Conservation (phyloP, 30 jellyfish, hydroid and myxozoan species). For the Mastigias papua region DNA sequence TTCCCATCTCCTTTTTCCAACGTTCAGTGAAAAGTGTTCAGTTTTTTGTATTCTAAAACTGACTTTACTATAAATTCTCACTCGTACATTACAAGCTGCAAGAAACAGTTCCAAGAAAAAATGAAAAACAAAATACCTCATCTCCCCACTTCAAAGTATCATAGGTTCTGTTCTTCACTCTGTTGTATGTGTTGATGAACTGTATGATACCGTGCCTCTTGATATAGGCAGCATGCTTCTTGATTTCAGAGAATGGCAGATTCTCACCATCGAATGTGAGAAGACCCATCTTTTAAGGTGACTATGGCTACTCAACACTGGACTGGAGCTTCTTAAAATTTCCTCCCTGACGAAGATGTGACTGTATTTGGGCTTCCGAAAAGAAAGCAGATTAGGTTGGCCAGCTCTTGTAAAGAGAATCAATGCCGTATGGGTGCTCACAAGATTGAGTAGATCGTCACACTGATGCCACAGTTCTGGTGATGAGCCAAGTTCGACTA, state of each 20-base stretch:
- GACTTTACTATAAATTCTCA: too few species aligned
- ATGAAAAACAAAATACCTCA: conserved; percentile 74
- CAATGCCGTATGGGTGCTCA: not conserved
- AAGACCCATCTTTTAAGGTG: conserved; percentile 48
- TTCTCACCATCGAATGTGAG: conserved; percentile 76
- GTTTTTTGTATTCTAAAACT: not conserved
- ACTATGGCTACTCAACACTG: not conserved
- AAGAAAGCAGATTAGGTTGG: conserved; percentile 25
- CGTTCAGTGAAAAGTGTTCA: too few species aligned
- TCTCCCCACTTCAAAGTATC: conserved; percentile 99
- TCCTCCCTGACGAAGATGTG: conserved; percentile 22
- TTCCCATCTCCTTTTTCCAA: too few species aligned
- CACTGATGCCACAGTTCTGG: not conserved
- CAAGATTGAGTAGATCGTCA: not conserved
- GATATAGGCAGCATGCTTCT: conserved; percentile 85
- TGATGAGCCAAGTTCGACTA: not conserved
- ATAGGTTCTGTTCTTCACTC: conserved; percentile 81
- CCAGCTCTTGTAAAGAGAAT: conserved; percentile 61
- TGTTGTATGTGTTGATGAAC: conserved; percentile 86
- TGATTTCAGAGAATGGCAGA: conserved; percentile 88
- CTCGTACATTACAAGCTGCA: not conserved
- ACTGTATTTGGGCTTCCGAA: conserved; percentile 1
- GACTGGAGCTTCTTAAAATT: not conserved
- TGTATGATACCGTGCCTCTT: conserved; percentile 93
- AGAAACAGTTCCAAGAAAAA: not conserved